Percentiles rank a stretch among this genome's conserved stretches.
phyloP scores from a whole-genome alignment of 2,888 invertebrate species.

The Mesorhabditis spiculigera region DNA sequence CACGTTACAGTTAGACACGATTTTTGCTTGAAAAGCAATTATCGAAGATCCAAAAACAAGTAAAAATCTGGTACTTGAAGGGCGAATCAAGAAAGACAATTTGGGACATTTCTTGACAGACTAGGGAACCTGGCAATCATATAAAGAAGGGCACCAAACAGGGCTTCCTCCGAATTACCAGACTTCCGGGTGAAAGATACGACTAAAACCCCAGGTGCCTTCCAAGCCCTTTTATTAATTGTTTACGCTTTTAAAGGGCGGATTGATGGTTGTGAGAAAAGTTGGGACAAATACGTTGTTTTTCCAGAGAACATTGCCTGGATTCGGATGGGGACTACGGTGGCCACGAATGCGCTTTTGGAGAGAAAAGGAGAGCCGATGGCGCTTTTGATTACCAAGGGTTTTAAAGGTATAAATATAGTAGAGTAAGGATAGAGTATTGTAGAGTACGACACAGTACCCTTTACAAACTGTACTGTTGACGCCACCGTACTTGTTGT shows the following conservation, averaged over 20 bases:
- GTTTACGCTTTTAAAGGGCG: background rate
- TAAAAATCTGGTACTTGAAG: too few relatives aligned
- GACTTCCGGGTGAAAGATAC: too few relatives aligned
- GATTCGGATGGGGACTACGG: conserved; percentile 98
- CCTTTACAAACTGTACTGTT: background rate
- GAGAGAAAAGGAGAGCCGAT: conserved; percentile 92
- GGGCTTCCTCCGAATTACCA: too few relatives aligned
- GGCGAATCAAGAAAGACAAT: too few relatives aligned
- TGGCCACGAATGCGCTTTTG: conserved; percentile 92
- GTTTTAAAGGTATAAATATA: conserved; percentile 60
- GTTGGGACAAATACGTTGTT: background rate
- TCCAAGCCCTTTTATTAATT: background rate
- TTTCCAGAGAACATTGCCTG: conserved; percentile 72
- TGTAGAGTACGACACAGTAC: background rate
- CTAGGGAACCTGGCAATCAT: too few relatives aligned
- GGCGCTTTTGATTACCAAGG: conserved; percentile 85
- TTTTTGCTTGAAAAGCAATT: too few relatives aligned
- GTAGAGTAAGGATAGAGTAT: background rate
- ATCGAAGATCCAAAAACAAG: too few relatives aligned
- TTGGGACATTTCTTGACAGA: too few relatives aligned
- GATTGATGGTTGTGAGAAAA: background rate
- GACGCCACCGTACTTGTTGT: too few relatives aligned
- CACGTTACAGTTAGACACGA: too few relatives aligned
- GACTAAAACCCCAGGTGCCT: too few relatives aligned
- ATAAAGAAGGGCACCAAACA: too few relatives aligned